Evolutionary conservation across 2,888 invertebrate genomes (phyloP).

Genomic region (Ischnura elegans): DNA sequence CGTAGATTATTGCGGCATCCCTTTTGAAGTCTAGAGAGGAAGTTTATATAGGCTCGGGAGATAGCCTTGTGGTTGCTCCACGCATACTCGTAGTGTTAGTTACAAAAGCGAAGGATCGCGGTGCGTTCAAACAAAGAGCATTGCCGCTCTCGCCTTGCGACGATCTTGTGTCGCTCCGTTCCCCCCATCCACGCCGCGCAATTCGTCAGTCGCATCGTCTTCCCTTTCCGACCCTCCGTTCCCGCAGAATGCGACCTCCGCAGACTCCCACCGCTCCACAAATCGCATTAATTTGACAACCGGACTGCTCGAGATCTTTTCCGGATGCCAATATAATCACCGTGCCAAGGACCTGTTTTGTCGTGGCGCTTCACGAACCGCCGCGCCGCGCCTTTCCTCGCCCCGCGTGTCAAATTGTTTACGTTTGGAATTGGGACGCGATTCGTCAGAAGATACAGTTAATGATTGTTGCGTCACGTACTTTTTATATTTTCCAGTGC

Average conservation of each 20-base stretch:
- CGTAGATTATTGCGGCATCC: conserved; percentile 3
- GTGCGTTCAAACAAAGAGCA: not conserved
- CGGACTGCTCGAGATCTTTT: conserved; percentile 36
- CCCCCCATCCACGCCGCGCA: not conserved
- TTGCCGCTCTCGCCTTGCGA: not conserved
- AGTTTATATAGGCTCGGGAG: not conserved
- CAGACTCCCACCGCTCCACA: not conserved
- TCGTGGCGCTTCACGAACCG: not conserved
- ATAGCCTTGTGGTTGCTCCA: not conserved
- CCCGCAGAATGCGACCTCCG: not conserved
- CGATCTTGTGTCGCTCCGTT: not conserved
- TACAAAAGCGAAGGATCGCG: not conserved
- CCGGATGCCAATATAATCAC: conserved; percentile 17
- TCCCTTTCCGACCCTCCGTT: not conserved
- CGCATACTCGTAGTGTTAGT: not conserved
- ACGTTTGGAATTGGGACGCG: not conserved
- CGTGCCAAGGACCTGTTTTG: conserved; percentile 40
- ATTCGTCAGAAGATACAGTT: not conserved
- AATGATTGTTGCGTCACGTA: conserved; percentile 34
- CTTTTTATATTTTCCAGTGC: not conserved
- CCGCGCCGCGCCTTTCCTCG: not conserved
- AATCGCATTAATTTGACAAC: conserved; percentile 49
- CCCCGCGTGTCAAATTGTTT: conserved; percentile 15
- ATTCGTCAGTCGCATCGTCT: not conserved
- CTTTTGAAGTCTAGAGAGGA: not conserved